Conservation (phyloP, 1,140 invertebrate species). For the Lepidotrigona ventralis region DNA sequence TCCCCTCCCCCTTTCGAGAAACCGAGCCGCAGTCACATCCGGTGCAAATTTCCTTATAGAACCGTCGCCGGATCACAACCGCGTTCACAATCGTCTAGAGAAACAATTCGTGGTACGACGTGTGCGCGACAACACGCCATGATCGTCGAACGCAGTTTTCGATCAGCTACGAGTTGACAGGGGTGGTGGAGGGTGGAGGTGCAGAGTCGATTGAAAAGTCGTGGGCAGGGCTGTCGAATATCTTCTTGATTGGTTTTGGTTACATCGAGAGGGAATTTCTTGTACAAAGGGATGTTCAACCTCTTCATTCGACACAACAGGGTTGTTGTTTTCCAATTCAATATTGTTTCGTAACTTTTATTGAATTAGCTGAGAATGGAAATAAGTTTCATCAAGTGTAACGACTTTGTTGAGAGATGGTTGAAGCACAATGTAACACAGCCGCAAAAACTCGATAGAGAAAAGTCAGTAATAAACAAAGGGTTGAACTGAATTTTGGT, state of each 20-base stretch:
- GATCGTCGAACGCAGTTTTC: neutral
- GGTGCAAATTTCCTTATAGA: constrained; percentile 33
- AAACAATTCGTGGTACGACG: constrained; percentile 12
- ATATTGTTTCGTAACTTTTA: too few species aligned
- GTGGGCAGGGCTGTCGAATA: neutral
- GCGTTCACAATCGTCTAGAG: constrained; percentile 7
- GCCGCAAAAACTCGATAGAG: neutral
- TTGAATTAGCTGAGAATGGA: neutral
- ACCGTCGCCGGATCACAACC: neutral
- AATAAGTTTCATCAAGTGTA: neutral
- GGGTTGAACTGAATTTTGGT: neutral
- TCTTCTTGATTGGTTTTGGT: neutral
- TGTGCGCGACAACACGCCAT: neutral
- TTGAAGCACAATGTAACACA: neutral
- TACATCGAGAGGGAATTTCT: neutral
- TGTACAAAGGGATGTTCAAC: neutral
- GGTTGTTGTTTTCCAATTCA: too few species aligned
- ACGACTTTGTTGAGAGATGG: too few species aligned
- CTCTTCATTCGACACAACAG: neutral
- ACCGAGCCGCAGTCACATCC: neutral
- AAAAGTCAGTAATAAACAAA: neutral
- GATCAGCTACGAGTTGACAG: neutral
- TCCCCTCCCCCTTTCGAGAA: neutral
- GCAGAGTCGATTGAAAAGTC: neutral
- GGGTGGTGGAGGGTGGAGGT: neutral